Evolutionary conservation across 2,113 vertebrate genomes (phyloP), one percentile per base, ranked within the genome.

Genomic region (Salvelinus alpinus): DNA sequence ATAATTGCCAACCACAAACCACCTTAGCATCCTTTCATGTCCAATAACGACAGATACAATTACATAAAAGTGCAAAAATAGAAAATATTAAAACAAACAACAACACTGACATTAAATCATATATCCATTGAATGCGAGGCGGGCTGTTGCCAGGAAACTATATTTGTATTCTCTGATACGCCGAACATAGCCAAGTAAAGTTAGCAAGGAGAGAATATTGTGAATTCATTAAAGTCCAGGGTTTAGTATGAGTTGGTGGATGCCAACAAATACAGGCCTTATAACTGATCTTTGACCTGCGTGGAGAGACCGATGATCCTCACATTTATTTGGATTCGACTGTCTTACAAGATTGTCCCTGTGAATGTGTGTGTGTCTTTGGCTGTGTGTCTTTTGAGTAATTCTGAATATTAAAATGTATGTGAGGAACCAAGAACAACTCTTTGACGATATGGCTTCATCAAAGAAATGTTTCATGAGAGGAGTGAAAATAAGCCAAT

Each of bases 391-490:
- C 51, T 54, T 44, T 44, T 11, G 38, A 44, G 24, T 12, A 12
- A 54, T 6, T 24, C 11, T 12, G 9, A 25, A 38, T 29, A 13
- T 11, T 18, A 1, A 16, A 71, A 62, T 69, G 64, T 59, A 65
- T 73, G n/a, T 65, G 70, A 75, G 51, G 62, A 78, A 64, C 24
- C 22, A 25, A 64, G 54, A 67, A 18, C 72, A 76, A 81, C 64
- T 31, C 38, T 87, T 83, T 82, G 74, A 84, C 83, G 65, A 82
- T 85, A 74, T 74, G 72, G 14, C 74, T 72, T 78, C 79, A 71
- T 60, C 38, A 44, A 44, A 11, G 8, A 64, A 12, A 64, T 77
- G 48, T 68, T 78, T 68, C 69, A 78, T 77, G 29, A 83, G 60
- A 18, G 11, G 22, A 77, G 73, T 20, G 65, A 86, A 81, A 80